Evolutionary conservation across 53 echinoderm and acorn worm genomes (phyloP).

Genomic region (Stichopus horrens): DNA sequence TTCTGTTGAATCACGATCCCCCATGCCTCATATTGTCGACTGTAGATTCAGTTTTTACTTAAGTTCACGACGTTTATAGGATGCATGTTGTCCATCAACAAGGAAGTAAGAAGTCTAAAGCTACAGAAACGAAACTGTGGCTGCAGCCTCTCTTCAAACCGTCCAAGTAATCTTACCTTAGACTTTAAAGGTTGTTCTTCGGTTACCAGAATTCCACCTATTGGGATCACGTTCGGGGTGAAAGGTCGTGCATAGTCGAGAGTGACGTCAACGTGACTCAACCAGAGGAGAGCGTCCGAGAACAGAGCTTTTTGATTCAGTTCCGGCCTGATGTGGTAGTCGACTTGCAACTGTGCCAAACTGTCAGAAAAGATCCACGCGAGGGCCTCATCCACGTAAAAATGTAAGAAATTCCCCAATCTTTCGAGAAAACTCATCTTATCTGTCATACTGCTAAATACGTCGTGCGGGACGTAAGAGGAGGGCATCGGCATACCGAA

Average conservation of each 20-base stretch:
- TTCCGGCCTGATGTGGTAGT: conserved; percentile 47
- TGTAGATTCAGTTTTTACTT: no score
- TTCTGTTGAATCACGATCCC: no score
- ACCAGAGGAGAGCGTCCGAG: conserved; percentile 54
- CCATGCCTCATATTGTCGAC: no score
- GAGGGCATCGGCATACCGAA: conserved; percentile 57
- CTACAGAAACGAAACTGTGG: no score
- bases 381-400: background rate
- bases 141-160: no score
- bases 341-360: conserved; percentile 3
- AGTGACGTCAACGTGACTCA: conserved; percentile 56
- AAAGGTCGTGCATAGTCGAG: conserved; percentile 69
- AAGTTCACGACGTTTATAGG: no score
- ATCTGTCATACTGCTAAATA: conserved; percentile 57
- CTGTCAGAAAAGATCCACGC: background rate
- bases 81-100: no score
- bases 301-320: conserved; percentile 42
- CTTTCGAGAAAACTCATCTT: conserved; percentile 61
- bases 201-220: conserved; percentile 49
- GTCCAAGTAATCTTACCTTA: no score
- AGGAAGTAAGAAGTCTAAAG: no score
- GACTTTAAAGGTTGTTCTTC: conserved; percentile 8
- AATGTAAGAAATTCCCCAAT: conserved; percentile 41
- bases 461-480: conserved; percentile 66
- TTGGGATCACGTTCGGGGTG: conserved; percentile 53